Conservation (phyloP, 2,797 vertebrate species). For the Poeciliopsis gracilis region DNA sequence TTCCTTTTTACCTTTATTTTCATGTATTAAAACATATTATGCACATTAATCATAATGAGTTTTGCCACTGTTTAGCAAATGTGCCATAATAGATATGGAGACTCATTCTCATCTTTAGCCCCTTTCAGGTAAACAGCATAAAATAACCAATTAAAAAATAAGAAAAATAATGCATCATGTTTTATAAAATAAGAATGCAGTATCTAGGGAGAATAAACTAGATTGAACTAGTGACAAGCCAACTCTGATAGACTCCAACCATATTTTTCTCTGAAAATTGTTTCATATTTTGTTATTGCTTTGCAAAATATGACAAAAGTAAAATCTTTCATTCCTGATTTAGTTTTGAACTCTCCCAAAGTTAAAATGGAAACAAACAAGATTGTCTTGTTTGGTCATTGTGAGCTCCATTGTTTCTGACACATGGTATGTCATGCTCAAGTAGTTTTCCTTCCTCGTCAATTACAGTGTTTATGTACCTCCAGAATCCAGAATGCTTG, state of each 20-base stretch:
- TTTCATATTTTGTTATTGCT: constrained; percentile 2
- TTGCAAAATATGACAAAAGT: constrained; percentile 3
- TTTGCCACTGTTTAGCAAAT: background rate
- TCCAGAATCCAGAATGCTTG: constrained; percentile 39
- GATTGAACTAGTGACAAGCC: background rate
- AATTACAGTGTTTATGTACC: constrained; percentile 43
- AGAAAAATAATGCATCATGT: background rate
- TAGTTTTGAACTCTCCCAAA: constrained; percentile 12
- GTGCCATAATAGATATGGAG: background rate
- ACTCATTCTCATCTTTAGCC: background rate
- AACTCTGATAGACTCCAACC: background rate
- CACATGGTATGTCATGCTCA: constrained; percentile 22
- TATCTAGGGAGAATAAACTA: background rate
- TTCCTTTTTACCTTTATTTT: background rate
- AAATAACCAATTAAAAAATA: background rate
- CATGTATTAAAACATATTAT: background rate
- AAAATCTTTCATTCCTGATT: constrained; percentile 10
- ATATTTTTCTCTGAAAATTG: background rate
- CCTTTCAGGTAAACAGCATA: background rate
- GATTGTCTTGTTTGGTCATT: constrained; percentile 29
- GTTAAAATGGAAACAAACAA: constrained; percentile 17
- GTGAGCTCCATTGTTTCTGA: constrained; percentile 37
- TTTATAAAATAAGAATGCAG: background rate
- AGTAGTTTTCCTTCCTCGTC: constrained; percentile 26
- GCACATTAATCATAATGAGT: background rate